Conservation (phyloP, 2,113 vertebrate species). For the Raja brachyura region DNA sequence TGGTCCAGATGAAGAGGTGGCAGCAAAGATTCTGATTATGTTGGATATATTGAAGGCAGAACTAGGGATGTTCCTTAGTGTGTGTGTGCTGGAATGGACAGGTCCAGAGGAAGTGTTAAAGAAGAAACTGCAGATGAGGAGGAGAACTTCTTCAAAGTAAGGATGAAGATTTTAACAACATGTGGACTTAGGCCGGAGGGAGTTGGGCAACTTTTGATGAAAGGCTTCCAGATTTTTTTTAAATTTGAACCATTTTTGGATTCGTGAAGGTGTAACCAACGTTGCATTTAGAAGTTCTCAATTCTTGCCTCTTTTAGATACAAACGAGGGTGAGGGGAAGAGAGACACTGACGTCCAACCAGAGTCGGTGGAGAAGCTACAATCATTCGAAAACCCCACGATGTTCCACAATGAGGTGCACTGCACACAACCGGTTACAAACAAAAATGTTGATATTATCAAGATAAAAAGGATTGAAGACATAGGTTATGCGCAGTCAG, state of each 20-base stretch:
- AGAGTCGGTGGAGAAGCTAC: background rate
- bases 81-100: no score
- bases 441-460: slow-evolving; percentile 59
- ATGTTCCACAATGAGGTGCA: slow-evolving; percentile 67
- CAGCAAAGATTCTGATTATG: no score
- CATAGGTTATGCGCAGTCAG: slow-evolving; percentile 60
- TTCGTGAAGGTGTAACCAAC: background rate
- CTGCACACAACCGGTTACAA: slow-evolving; percentile 55
- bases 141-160: no score
- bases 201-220: no score
- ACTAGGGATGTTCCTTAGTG: no score
- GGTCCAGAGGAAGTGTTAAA: no score
- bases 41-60: no score
- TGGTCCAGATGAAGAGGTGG: no score
- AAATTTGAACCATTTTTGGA: background rate
- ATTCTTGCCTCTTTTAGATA: slow-evolving; percentile 13
- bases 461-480: slow-evolving; percentile 53
- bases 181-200: background rate
- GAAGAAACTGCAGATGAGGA: no score
- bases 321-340: background rate
- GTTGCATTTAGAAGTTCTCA: background rate
- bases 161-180: no score
- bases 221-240: background rate
- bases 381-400: background rate
- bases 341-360: background rate